Evolutionary conservation across 2,797 vertebrate genomes (phyloP).

Genomic region (Rhynchonycteris naso): DNA sequence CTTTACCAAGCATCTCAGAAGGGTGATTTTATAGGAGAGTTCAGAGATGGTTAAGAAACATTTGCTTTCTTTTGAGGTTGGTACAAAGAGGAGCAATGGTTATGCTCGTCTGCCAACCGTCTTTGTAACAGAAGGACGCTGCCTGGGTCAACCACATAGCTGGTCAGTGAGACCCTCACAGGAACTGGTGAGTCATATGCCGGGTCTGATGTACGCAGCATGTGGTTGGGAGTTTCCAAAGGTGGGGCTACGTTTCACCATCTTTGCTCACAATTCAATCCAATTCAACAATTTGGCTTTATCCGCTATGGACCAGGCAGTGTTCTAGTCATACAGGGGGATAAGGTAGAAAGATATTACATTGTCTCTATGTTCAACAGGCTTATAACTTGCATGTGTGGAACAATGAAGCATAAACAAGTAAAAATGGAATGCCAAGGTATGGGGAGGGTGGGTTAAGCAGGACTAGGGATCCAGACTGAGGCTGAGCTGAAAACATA

Average conservation of each 20-base stretch:
- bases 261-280: too few relatives aligned
- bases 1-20: background rate
- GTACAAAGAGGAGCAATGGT: background rate
- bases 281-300: background rate
- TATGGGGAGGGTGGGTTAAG: background rate
- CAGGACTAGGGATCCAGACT: background rate
- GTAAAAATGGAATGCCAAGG: background rate
- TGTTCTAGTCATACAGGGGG: background rate
- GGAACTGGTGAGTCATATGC: background rate
- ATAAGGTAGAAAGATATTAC: background rate
- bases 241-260: background rate
- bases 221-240: background rate
- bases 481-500: slow-evolving; percentile 16
- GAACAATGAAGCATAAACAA: background rate
- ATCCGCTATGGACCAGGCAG: background rate
- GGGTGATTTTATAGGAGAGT: background rate
- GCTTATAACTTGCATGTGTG: background rate
- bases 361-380: background rate
- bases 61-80: background rate
- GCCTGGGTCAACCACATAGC: accelerated
- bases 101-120: background rate
- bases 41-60: background rate
- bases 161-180: background rate
- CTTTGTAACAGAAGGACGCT: background rate
- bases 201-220: background rate